phyloP scores from a whole-genome alignment of 30 jellyfish, hydroid and myxozoan genomes.

The Aurelia sp. region DNA sequence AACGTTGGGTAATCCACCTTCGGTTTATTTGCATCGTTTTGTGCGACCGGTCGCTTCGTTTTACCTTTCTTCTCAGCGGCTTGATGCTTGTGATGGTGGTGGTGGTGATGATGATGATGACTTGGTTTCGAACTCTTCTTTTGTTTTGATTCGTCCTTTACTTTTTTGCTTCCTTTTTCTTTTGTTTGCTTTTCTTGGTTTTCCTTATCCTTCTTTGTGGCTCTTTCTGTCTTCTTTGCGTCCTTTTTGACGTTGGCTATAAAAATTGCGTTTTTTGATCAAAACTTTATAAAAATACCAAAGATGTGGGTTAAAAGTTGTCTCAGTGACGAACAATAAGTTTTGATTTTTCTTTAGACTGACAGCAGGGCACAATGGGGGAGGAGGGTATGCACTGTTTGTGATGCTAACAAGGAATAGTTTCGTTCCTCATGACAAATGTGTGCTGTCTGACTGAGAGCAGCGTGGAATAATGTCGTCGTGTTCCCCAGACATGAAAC shows the following conservation, averaged over 20 bases:
- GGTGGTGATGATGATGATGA: conserved; percentile 77
- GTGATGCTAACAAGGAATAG: too few relatives aligned
- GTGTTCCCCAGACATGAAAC: too few relatives aligned
- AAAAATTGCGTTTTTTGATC: neutral
- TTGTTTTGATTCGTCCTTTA: neutral
- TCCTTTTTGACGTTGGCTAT: neutral
- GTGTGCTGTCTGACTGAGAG: too few relatives aligned
- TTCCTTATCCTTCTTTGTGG: conserved; percentile 4
- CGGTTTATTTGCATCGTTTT: conserved; percentile 62
- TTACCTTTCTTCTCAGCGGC: conserved; percentile 52
- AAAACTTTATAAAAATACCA: neutral
- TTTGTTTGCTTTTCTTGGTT: neutral
- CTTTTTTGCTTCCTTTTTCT: neutral
- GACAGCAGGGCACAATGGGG: too few relatives aligned
- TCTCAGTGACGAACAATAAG: too few relatives aligned
- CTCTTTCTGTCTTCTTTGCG: conserved; percentile 1
- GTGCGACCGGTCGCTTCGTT: conserved; percentile 39
- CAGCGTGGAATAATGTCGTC: too few relatives aligned
- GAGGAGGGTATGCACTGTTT: too few relatives aligned
- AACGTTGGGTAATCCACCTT: conserved; percentile 65
- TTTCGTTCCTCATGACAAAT: too few relatives aligned
- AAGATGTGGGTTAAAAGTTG: too few relatives aligned
- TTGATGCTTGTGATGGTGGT: conserved; percentile 81
- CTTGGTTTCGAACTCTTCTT: conserved; percentile 14
- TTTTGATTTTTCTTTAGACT: too few relatives aligned